Percentiles rank a stretch among this genome's conserved stretches.
These are phyloP conservation scores for Peromyscus polionotus DNA, from an alignment of 2,113 vertebrate genomes.

Conservation along the genomic window DNA sequence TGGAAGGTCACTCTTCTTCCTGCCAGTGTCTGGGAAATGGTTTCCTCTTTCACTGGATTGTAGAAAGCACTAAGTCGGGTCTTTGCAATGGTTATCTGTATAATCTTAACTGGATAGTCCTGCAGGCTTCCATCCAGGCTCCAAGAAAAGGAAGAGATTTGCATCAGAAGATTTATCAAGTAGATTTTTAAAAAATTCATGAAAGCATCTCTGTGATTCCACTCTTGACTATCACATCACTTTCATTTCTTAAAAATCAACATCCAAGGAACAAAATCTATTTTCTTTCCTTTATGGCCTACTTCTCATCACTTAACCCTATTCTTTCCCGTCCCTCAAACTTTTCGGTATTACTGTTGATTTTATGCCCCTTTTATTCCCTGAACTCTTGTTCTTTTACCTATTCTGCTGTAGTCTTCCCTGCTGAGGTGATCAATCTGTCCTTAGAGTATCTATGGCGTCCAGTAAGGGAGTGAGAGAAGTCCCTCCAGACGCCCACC, in stretches of 20 bases:
- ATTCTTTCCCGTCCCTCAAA: not conserved
- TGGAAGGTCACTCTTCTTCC: not conserved
- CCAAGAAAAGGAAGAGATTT: not conserved
- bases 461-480: not conserved
- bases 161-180: not conserved
- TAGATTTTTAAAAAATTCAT: conserved; percentile 19
- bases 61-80: not conserved
- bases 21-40: not conserved
- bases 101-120: not conserved
- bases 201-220: not conserved
- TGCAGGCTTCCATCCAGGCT: not conserved
- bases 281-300: not conserved
- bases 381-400: not conserved
- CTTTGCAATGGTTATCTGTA: not conserved
- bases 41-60: conserved; percentile 7
- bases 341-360: not conserved
- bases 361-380: not conserved
- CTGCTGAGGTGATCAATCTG: not conserved
- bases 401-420: not conserved
- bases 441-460: not conserved
- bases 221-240: not conserved
- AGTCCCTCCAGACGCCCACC: not conserved
- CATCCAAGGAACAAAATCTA: not conserved
- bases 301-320: conserved; percentile 12
- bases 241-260: not conserved